Evolutionary conservation across 2,888 invertebrate genomes (phyloP).

Genomic region (Cosmia trapezina): DNA sequence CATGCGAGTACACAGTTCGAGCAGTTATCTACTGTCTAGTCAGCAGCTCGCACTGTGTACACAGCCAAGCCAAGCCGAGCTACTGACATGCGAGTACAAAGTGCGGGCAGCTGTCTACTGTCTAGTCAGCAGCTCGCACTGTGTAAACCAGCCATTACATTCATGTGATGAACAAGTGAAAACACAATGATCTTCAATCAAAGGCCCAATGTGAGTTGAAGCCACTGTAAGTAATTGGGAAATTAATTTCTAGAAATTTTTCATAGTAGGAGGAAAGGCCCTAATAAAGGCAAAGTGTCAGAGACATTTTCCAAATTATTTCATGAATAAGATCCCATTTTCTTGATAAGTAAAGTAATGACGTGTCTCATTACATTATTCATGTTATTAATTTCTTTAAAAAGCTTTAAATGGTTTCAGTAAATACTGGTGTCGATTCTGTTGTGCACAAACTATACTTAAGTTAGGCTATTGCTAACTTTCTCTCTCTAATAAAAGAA

Average conservation of each 20-base stretch:
- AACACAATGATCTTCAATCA: background rate
- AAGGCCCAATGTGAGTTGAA: background rate
- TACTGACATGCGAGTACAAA: too few relatives aligned
- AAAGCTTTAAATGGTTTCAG: slow-evolving; percentile 9
- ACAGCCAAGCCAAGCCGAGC: too few relatives aligned
- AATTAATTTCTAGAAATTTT: slow-evolving; percentile 1
- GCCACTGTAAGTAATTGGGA: background rate
- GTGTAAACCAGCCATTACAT: too few relatives aligned
- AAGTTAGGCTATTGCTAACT: too few relatives aligned
- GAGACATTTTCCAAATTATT: slow-evolving; percentile 15
- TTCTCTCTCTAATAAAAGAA: too few relatives aligned
- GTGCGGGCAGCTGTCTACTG: too few relatives aligned
- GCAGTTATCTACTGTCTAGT: too few relatives aligned
- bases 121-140: too few relatives aligned
- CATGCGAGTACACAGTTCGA: too few relatives aligned
- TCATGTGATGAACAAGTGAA: background rate
- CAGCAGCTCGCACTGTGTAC: too few relatives aligned
- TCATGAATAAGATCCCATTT: slow-evolving; percentile 23
- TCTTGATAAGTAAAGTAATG: slow-evolving; percentile 30
- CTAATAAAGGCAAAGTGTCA: slow-evolving; percentile 2
- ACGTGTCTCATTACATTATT: slow-evolving; percentile 33
- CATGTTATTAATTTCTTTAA: slow-evolving; percentile 25
- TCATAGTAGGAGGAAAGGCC: background rate
- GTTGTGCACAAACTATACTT: too few relatives aligned
- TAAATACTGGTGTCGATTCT: too few relatives aligned